phyloP scores from a whole-genome alignment of 2,888 invertebrate species.

The Tetropium fuscum region DNA sequence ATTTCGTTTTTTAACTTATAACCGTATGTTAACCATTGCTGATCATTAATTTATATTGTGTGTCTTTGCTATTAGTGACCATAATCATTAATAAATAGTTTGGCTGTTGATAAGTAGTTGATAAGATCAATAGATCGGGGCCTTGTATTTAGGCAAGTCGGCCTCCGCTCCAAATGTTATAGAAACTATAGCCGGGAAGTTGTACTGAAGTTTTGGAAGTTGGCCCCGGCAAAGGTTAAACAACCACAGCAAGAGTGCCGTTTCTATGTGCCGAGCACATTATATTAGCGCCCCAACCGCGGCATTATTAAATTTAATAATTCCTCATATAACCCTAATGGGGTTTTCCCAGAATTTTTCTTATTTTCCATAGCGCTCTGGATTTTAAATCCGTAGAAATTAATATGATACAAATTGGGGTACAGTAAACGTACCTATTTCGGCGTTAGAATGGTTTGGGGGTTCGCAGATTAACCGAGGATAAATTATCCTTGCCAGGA shows the following conservation, averaged over 20 bases:
- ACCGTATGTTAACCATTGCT: too few species aligned
- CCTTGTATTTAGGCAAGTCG: slow-evolving; percentile 25
- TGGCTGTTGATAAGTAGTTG: slow-evolving; percentile 35
- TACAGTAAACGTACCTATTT: too few species aligned
- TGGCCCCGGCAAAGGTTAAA: slow-evolving; percentile 41
- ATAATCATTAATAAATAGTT: too few species aligned
- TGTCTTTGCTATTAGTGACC: too few species aligned
- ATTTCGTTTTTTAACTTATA: too few species aligned
- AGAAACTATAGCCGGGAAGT: slow-evolving; percentile 1
- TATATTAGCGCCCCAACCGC: slow-evolving; percentile 19
- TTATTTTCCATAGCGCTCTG: not conserved
- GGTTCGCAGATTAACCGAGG: too few species aligned
- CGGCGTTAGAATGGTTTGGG: too few species aligned
- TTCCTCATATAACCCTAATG: slow-evolving; percentile 18
- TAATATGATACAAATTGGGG: too few species aligned
- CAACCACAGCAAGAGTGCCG: slow-evolving; percentile 34
- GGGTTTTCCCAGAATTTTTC: slow-evolving; percentile 24
- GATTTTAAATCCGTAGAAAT: not conserved
- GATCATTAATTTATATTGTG: too few species aligned
- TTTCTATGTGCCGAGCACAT: slow-evolving; percentile 11
- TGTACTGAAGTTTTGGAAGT: slow-evolving; percentile 11
- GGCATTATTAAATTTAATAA: slow-evolving; percentile 44
- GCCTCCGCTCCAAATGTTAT: slow-evolving; percentile 5
- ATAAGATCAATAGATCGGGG: slow-evolving; percentile 32
- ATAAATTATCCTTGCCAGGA: too few species aligned